These are phyloP conservation scores for Zonitis immaculata DNA, from an alignment of 2,888 invertebrate species.

Conservation along the genomic window DNA sequence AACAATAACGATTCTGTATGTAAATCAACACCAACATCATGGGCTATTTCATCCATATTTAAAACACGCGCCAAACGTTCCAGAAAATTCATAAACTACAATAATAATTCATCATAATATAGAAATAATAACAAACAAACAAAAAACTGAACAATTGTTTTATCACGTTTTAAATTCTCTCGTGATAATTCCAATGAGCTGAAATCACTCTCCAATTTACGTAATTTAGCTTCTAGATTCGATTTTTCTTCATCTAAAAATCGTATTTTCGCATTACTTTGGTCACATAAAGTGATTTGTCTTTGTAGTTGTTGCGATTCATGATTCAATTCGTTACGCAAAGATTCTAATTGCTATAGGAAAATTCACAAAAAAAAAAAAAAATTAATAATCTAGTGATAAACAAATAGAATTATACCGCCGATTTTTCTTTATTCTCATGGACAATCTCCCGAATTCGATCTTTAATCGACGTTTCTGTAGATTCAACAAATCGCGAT, in stretches of 20 bases:
- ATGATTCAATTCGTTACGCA: slow-evolving; percentile 70
- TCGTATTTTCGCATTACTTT: slow-evolving; percentile 59
- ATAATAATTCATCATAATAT: too few species aligned
- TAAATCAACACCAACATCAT: slow-evolving; percentile 75
- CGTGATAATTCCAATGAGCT: slow-evolving; percentile 65
- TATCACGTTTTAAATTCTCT: slow-evolving; percentile 71
- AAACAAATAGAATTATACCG: too few species aligned
- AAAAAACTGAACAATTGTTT: slow-evolving; percentile 76
- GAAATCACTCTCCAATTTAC: slow-evolving; percentile 76
- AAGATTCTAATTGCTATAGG: slow-evolving; percentile 66
- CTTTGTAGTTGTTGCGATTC: slow-evolving; percentile 69
- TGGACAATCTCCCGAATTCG: slow-evolving; percentile 69
- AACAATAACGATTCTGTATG: slow-evolving; percentile 80
- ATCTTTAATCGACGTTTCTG: slow-evolving; percentile 74
- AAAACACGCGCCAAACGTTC: slow-evolving; percentile 77
- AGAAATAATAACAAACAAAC: too few species aligned
- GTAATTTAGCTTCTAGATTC: slow-evolving; percentile 67
- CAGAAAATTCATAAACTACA: slow-evolving; percentile 74
- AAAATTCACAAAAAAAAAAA: slow-evolving; percentile 22
- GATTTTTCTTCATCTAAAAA: slow-evolving; percentile 72
- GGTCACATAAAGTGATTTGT: slow-evolving; percentile 63
- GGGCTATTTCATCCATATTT: slow-evolving; percentile 78
- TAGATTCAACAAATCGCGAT: slow-evolving; percentile 69
- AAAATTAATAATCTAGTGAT: too few species aligned
- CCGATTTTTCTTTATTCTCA: slow-evolving; percentile 71